A percentile compares a stretch with the other conserved stretches of the same genome.
Evolutionary conservation across 2,888 invertebrate species (phyloP).

Genomic region (Ferdinandea cuprea): DNA sequence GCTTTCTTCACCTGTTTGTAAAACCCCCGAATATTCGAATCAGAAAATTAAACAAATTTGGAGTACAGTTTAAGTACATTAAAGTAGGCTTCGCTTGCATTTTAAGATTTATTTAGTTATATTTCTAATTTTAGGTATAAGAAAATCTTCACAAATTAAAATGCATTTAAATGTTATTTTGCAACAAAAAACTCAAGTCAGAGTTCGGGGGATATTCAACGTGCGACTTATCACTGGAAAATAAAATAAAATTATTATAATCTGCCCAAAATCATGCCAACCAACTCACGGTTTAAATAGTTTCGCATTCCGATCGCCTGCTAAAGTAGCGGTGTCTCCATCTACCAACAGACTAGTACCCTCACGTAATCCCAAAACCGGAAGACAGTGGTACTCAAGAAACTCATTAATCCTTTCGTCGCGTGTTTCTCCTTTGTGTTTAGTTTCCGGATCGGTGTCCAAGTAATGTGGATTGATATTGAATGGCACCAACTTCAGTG

Average conservation of each 20-base stretch:
- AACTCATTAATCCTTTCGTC: constrained; percentile 89
- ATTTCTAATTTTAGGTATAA: no score
- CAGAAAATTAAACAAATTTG: no score
- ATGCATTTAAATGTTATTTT: constrained; percentile 5
- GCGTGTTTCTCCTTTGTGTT: constrained; percentile 91
- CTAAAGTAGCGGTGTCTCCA: constrained; percentile 85
- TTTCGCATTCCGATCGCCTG: constrained; percentile 86
- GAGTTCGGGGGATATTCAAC: constrained; percentile 84
- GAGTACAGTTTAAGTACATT: no score
- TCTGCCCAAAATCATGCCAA: not conserved
- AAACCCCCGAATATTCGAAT: no score
- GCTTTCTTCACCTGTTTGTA: no score
- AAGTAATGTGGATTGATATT: constrained; percentile 94
- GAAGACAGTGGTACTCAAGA: constrained; percentile 85
- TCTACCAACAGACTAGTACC: constrained; percentile 87
- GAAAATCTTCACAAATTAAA: not conserved
- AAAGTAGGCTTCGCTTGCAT: no score
- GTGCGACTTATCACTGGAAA: constrained; percentile 84
- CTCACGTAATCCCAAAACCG: constrained; percentile 89
- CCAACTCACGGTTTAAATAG: constrained; percentile 86
- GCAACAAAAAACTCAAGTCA: constrained; percentile 86
- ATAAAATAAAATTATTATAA: not conserved
- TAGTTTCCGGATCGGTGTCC: constrained; percentile 85
- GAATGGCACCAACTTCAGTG: constrained; percentile 89
- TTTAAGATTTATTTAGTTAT: no score